phyloP scores from a whole-genome alignment of 2,888 invertebrate species.

The Epinotia nisella region DNA sequence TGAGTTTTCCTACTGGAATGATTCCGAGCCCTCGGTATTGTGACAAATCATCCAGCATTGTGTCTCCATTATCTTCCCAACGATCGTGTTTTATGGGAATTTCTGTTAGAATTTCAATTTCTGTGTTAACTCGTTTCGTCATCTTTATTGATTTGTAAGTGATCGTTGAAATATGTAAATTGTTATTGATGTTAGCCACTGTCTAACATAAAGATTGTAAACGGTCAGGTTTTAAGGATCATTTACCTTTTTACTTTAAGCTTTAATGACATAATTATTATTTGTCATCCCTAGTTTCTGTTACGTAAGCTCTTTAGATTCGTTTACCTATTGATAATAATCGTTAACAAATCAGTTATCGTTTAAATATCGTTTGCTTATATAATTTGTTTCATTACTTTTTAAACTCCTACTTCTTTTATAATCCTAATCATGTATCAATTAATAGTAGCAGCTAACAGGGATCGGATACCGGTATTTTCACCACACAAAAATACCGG shows the following conservation, averaged over 20 bases:
- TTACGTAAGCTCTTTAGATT: neutral
- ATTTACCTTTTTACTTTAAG: constrained; percentile 5
- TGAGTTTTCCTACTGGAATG: constrained; percentile 56
- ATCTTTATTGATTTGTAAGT: constrained; percentile 36
- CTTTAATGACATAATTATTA: neutral
- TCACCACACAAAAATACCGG: too few species aligned
- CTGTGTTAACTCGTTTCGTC: constrained; percentile 36
- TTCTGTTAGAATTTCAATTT: constrained; percentile 48
- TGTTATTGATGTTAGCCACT: constrained; percentile 23
- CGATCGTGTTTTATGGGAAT: constrained; percentile 61
- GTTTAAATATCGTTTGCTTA: neutral
- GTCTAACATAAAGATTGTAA: neutral
- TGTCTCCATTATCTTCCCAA: constrained; percentile 37
- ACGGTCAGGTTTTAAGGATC: constrained; percentile 15
- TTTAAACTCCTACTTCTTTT: too few species aligned
- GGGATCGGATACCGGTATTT: too few species aligned
- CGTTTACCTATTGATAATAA: neutral
- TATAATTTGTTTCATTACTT: too few species aligned
- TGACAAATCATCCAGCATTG: constrained; percentile 55
- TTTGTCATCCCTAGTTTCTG: neutral
- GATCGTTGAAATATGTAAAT: constrained; percentile 42
- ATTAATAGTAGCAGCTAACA: too few species aligned
- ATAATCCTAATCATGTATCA: too few species aligned
- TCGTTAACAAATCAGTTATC: neutral
- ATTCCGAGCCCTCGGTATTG: constrained; percentile 53